These are phyloP conservation scores for Pseudolaguvia tuberculata DNA, from an alignment of 2,113 vertebrate genomes.

Conservation along the genomic window DNA sequence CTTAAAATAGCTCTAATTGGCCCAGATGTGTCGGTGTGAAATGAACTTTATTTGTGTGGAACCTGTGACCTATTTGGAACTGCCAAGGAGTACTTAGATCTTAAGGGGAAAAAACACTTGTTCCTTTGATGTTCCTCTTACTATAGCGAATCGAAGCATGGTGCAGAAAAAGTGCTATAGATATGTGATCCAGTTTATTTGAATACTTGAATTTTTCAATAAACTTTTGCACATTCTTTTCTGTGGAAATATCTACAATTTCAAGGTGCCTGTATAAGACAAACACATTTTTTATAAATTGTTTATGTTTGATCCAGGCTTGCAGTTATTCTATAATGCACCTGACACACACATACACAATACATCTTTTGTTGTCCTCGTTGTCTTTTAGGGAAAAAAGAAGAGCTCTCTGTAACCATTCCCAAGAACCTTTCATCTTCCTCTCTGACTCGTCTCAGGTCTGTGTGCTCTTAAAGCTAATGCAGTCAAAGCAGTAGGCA, in stretches of 20 bases:
- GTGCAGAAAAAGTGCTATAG: background rate
- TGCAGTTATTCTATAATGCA: constrained; percentile 45
- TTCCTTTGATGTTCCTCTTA: background rate
- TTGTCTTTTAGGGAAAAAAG: constrained; percentile 35
- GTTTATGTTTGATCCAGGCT: constrained; percentile 47
- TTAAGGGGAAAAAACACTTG: constrained; percentile 22
- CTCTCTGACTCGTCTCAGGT: constrained; percentile 18
- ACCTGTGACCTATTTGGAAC: constrained; percentile 43
- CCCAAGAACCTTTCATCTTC: constrained; percentile 41
- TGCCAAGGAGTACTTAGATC: constrained; percentile 4
- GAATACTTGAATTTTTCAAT: background rate
- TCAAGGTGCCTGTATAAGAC: background rate
- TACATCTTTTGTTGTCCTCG: constrained; percentile 47
- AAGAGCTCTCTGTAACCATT: constrained; percentile 45
- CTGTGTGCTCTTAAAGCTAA: constrained; percentile 21
- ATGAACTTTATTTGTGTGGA: constrained; percentile 37
- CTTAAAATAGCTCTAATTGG: constrained; percentile 52
- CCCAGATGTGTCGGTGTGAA: constrained; percentile 44
- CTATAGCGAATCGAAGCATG: background rate
- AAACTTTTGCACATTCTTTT: background rate
- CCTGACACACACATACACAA: constrained; percentile 52
- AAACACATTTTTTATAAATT: constrained; percentile 32
- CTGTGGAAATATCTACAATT: background rate
- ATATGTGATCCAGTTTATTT: background rate
- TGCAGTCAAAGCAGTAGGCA: constrained; percentile 16